Base-by-base conservation (phyloP, 2,888 invertebrate genomes). In the Tryphoninae sp. region DNA sequence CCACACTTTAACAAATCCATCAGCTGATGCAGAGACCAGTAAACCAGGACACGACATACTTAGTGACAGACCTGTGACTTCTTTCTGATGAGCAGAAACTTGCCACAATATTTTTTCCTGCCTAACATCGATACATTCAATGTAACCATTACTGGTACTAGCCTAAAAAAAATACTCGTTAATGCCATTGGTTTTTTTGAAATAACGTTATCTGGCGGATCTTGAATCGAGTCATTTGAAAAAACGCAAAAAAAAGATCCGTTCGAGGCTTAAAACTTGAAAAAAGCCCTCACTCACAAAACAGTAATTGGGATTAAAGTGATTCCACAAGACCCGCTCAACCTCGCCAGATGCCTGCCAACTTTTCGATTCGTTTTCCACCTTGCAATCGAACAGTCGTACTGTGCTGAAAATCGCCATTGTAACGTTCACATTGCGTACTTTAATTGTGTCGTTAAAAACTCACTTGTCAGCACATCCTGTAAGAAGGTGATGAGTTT, bases 1-100 rank as follows among this genome's bases (percentile, higher is more conserved):
- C 98, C 98, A 98, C 0, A 96, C 94, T 93, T 97, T 98, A 2
- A 98, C 90, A n/a, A 93, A 93, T 82, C 96, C 96, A 90, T 98
- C 98, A 1, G 95, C 94, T 6, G 97, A 96, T 6, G 95, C 94
- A 0, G 97, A 96, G 1, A 97, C 93, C 89, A 98, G 92, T 65
- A 97, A 92, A 2, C 96, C 96, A 0, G 95, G 95, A 79, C 96
- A 95, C 75, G 94, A 93, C 0, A 94, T 93, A 89, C 97, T 97
- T 65, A 97, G 92, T 78, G 95, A 94, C 45, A 98, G 92, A 87
- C 97, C 96, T 84, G 98, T 97, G 26, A 98, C 95, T 93, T 97
- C 97, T 87, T 96, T 95, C 65, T 94, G 94, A 90, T 98, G 98
- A 0, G 96, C 97, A 68, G 94, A 92, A n/a, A 96, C 89, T 6